Conservation (phyloP, 2,888 invertebrate species). For the Tenthredo mesomela region DNA sequence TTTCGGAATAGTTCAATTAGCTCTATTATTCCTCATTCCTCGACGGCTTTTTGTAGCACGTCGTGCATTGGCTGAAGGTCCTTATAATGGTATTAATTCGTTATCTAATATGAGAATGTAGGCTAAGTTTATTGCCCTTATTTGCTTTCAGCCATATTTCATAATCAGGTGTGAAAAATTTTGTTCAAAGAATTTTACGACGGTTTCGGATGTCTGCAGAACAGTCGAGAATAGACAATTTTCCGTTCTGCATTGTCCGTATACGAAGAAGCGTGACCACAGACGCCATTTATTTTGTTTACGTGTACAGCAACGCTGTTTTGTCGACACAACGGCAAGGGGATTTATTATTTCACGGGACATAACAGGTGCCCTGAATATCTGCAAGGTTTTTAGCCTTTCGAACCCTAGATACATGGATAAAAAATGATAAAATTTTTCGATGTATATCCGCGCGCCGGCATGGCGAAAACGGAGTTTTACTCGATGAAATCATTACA, state of each 20-base stretch:
- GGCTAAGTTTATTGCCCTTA: neutral
- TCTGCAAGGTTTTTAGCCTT: neutral
- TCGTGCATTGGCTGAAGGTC: slow-evolving; percentile 10
- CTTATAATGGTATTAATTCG: slow-evolving; percentile 19
- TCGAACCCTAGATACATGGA: neutral
- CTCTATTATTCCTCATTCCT: neutral
- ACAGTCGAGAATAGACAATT: slow-evolving; percentile 47
- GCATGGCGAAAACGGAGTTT: slow-evolving; percentile 65
- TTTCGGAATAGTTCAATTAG: neutral
- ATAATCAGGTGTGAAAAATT: neutral
- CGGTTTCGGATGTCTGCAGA: slow-evolving; percentile 35
- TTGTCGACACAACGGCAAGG: neutral
- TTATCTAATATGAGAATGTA: slow-evolving; percentile 27
- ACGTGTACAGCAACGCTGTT: slow-evolving; percentile 55
- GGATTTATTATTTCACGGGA: neutral
- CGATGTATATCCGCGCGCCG: slow-evolving; percentile 59
- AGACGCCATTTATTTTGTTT: slow-evolving; percentile 70
- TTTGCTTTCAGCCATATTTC: neutral
- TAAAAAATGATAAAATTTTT: slow-evolving; percentile 4
- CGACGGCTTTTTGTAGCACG: slow-evolving; percentile 26
- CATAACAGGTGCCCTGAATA: neutral
- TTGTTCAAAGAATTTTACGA: neutral
- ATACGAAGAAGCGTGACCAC: slow-evolving; percentile 44
- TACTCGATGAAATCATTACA: neutral
- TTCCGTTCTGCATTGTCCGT: slow-evolving; percentile 51